These are phyloP conservation scores for Gephyroberyx darwinii DNA, from an alignment of 2,797 vertebrate genomes.

Conservation along the genomic window DNA sequence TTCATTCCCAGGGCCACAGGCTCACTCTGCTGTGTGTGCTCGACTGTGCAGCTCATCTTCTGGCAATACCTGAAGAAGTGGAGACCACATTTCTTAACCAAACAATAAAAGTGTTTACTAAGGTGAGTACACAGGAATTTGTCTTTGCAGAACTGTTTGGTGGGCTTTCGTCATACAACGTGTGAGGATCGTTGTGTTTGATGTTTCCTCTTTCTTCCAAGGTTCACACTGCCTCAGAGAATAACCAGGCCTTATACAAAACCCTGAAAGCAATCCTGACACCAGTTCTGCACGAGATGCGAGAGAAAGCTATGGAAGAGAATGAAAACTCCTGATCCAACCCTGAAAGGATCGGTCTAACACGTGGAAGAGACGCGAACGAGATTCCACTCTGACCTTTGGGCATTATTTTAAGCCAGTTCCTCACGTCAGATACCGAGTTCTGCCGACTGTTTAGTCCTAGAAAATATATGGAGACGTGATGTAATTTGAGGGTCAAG, in stretches of 20 bases:
- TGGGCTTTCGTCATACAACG: not conserved
- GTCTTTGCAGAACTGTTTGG: not conserved
- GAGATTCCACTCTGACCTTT: slow-evolving; percentile 2
- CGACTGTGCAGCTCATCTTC: slow-evolving; percentile 87
- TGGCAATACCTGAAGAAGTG: slow-evolving; percentile 82
- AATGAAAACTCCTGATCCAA: slow-evolving; percentile 61
- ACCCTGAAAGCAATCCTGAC: slow-evolving; percentile 88
- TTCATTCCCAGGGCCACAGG: slow-evolving; percentile 82
- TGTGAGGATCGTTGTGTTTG: not conserved
- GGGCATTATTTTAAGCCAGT: slow-evolving; percentile 54
- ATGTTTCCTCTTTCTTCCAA: slow-evolving; percentile 22
- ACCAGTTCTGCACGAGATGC: slow-evolving; percentile 85
- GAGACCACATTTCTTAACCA: slow-evolving; percentile 87
- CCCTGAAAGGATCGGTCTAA: slow-evolving; percentile 6
- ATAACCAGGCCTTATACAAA: slow-evolving; percentile 80
- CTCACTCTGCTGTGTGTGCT: slow-evolving; percentile 92
- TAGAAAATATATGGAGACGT: slow-evolving; percentile 26
- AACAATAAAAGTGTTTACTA: slow-evolving; percentile 90
- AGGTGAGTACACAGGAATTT: slow-evolving; percentile 78
- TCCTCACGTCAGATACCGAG: slow-evolving; percentile 42
- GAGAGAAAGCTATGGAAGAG: slow-evolving; percentile 75
- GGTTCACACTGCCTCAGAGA: slow-evolving; percentile 80
- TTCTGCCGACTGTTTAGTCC: slow-evolving; percentile 45
- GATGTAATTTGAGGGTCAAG: slow-evolving; percentile 31
- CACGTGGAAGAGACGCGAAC: not conserved